Conservation (phyloP, 2,888 invertebrate genomes). For the Pristionchus entomophagus region DNA sequence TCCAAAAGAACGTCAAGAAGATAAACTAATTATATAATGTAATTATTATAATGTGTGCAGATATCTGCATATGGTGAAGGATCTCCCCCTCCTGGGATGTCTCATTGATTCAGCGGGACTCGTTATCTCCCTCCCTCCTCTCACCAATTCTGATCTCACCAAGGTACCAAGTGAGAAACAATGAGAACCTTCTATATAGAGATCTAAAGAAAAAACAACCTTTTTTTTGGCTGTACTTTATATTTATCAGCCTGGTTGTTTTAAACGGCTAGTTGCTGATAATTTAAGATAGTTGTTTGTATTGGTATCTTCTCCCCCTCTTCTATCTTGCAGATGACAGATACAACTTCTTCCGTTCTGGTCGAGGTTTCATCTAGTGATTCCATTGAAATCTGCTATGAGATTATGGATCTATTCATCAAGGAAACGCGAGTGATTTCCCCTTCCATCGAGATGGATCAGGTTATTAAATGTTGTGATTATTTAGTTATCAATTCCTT, state of each 20-base stretch:
- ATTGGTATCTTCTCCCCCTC: too few species aligned
- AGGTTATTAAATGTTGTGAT: too few species aligned
- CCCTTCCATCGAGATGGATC: constrained; percentile 35
- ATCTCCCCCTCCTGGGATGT: constrained; percentile 85
- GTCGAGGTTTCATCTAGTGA: constrained; percentile 61
- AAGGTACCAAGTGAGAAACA: constrained; percentile 81
- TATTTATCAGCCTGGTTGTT: too few species aligned
- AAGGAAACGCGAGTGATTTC: background rate
- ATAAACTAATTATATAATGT: constrained; percentile 49
- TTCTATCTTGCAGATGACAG: constrained; percentile 61
- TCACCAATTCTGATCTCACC: constrained; percentile 87
- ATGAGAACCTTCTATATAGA: too few species aligned
- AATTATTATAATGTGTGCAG: constrained; percentile 70
- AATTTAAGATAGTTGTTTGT: too few species aligned
- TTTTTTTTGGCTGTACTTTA: too few species aligned
- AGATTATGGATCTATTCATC: constrained; percentile 39
- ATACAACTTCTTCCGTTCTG: constrained; percentile 58
- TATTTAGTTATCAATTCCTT: too few species aligned
- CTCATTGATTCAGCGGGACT: constrained; percentile 82
- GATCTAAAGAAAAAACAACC: too few species aligned
- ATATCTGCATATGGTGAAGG: constrained; percentile 86
- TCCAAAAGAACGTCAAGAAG: background rate
- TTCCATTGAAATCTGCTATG: constrained; percentile 58
- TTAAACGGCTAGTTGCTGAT: too few species aligned
- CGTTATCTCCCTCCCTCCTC: constrained; percentile 89